phyloP scores from a whole-genome alignment of 92 coral and sea anemone species.

The Zoanthus sociatus region DNA sequence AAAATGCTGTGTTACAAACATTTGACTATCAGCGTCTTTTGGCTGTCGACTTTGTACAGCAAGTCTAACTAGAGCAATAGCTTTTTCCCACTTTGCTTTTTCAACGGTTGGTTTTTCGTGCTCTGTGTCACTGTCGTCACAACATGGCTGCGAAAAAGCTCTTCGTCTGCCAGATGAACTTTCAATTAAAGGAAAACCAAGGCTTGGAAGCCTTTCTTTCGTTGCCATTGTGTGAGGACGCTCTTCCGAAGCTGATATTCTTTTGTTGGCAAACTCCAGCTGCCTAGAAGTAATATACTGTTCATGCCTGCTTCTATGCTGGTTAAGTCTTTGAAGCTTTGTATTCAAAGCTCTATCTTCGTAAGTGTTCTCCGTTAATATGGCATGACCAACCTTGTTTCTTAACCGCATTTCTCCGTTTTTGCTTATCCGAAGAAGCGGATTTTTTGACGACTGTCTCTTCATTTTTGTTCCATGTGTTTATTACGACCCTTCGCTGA shows the following conservation, averaged over 20 bases:
- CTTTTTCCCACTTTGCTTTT: slow-evolving; percentile 84
- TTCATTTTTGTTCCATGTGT: slow-evolving; percentile 11
- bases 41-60: slow-evolving; percentile 71
- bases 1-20: slow-evolving; percentile 58
- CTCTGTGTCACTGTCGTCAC: neutral
- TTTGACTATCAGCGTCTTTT: slow-evolving; percentile 20
- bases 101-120: slow-evolving; percentile 9
- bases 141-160: neutral
- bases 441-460: slow-evolving; percentile 11
- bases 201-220: slow-evolving; percentile 13
- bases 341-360: slow-evolving; percentile 89
- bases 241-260: slow-evolving; percentile 81
- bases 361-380: slow-evolving; percentile 88
- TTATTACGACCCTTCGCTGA: neutral
- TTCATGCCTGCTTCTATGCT: slow-evolving; percentile 78
- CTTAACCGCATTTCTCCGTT: slow-evolving; percentile 92
- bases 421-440: slow-evolving; percentile 82
- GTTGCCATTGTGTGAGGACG: slow-evolving; percentile 71
- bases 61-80: slow-evolving; percentile 74
- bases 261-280: slow-evolving; percentile 84
- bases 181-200: slow-evolving; percentile 70
- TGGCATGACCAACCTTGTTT: slow-evolving; percentile 89
- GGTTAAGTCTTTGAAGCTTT: slow-evolving; percentile 62
- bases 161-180: slow-evolving; percentile 11
- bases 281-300: slow-evolving; percentile 86